Evolutionary conservation across 2,113 vertebrate species (phyloP), one percentile per base, ranked within the genome.

Genomic region (Trogon surrucura): DNA sequence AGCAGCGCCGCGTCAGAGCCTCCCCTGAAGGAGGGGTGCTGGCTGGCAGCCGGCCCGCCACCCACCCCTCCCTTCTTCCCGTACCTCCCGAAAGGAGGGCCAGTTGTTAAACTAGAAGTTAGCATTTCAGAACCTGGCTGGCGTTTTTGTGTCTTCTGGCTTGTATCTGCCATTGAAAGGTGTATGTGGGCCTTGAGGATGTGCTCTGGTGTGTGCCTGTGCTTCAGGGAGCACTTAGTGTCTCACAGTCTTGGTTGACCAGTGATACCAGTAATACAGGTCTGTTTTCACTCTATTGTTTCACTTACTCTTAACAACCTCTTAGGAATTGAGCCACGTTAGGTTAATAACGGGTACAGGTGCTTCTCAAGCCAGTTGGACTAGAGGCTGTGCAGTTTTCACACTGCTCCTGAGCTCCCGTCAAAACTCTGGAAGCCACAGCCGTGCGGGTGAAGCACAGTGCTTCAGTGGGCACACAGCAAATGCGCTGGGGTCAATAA

Each of bases 101-200:
- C 2, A 0, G 1, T 1, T 1, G 12, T 16, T 7, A 1, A 0
- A 5, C 3, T 7, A 1, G 0, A 2, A 2, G 0, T 8, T 17
- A 7, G 4, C 3, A 12, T 16, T 10, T 30, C 8, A 5, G 4
- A 51, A 14, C 5, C 1, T 4, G 6, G 27, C 11, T 32, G 36
- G 1, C 15, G 0, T 1, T 10, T 41, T 2, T 27, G 5, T 4
- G 0, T 3, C 19, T 14, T 44, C 9, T 0, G 2, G 18, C 4
- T 75, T 11, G 2, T 4, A 3, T 7, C 27, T 0, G 2, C 15
- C 21, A 16, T 11, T 3, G 17, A 44, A 53, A 16, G 5, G 27
- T 5, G 0, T 27, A 2, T 41, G 5, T 45, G 11, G 16, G 19
- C 6, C 7, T 36, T 27, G 0, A 9, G 38, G 17, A 1, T 16